Evolutionary conservation across 1,140 invertebrate species (phyloP).

Genomic region (Lutraria rhynchaena): DNA sequence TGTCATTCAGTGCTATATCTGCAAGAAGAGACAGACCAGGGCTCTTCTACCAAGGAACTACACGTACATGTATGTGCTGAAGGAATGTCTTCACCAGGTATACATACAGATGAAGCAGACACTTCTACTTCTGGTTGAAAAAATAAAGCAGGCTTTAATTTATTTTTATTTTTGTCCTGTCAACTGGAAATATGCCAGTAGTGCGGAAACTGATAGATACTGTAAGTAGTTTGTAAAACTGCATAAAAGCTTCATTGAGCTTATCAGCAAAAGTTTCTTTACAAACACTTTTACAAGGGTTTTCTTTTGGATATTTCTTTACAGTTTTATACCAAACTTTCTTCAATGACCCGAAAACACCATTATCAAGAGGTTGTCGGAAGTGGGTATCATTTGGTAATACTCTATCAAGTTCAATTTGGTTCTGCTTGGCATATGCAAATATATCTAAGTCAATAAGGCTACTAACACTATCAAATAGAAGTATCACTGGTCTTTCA

Average conservation of each 20-base stretch:
- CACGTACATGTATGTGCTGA: neutral
- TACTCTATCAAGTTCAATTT: conserved; percentile 56
- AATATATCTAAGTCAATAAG: conserved; percentile 50
- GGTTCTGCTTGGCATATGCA: conserved; percentile 29
- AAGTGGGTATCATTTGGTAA: conserved; percentile 62
- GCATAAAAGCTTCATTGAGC: conserved; percentile 53
- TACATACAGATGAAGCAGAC: neutral
- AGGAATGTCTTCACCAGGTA: no score
- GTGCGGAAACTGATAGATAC: conserved; percentile 57
- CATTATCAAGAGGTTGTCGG: conserved; percentile 59
- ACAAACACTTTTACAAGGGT: conserved; percentile 37
- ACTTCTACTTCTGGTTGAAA: conserved; percentile 15
- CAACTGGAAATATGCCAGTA: conserved; percentile 48
- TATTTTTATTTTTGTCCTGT: conserved; percentile 11
- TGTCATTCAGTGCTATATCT: neutral
- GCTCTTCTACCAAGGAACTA: neutral
- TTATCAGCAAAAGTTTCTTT: conserved; percentile 64
- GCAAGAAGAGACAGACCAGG: conserved; percentile 22
- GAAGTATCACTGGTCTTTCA: conserved; percentile 56
- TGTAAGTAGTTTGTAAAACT: conserved; percentile 63
- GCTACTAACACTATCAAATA: conserved; percentile 62
- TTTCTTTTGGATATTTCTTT: conserved; percentile 32
- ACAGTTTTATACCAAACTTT: conserved; percentile 51
- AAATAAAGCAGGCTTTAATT: conserved; percentile 31
- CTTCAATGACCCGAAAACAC: conserved; percentile 60